phyloP scores from a whole-genome alignment of 1,140 invertebrate species.

The Helicoverpa armigera region DNA sequence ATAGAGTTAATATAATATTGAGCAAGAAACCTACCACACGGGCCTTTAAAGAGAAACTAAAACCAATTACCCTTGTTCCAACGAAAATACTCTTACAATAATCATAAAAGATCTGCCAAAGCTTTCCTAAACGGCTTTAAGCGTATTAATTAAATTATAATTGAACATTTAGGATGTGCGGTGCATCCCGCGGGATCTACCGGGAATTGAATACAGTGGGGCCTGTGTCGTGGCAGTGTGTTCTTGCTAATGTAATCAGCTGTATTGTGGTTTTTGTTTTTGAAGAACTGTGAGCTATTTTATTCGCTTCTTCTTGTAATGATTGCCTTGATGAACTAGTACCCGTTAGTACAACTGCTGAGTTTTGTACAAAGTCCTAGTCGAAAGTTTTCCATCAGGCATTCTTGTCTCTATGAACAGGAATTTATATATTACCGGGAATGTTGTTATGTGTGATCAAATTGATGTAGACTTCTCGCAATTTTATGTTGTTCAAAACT shows the following conservation, averaged over 20 bases:
- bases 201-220: slow-evolving; percentile 16
- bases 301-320: neutral
- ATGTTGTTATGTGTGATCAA: no score
- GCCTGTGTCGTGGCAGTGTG: neutral
- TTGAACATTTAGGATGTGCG: slow-evolving; percentile 29
- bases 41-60: neutral
- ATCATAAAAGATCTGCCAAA: neutral
- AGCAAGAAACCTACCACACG: neutral
- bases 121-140: slow-evolving; percentile 17
- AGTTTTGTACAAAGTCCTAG: no score
- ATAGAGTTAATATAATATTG: no score
- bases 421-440: no score
- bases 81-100: slow-evolving; percentile 18
- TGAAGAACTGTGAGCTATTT: neutral
- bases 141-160: slow-evolving; percentile 29
- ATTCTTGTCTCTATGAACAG: no score
- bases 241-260: neutral
- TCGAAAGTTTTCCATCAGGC: no score
- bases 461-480: no score
- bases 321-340: no score
- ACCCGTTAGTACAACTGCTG: no score
- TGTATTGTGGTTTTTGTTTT: neutral
- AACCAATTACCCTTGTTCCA: neutral
- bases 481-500: no score
- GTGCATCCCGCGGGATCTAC: slow-evolving; percentile 2